Conservation (phyloP, 2,888 invertebrate genomes). For the Antheraea assamensis region DNA sequence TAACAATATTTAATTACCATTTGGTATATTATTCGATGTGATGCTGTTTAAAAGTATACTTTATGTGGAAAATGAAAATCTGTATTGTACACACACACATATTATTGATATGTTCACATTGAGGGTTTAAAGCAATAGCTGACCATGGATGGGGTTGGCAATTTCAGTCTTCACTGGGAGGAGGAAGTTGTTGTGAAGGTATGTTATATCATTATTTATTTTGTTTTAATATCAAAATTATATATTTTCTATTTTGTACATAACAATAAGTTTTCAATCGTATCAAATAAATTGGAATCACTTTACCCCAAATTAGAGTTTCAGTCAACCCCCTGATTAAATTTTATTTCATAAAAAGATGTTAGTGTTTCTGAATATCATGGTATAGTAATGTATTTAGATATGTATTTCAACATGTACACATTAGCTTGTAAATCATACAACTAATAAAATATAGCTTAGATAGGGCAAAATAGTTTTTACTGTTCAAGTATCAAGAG, state of each 20-base stretch:
- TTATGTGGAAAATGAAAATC: background rate
- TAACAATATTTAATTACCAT: background rate
- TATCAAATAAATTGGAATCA: too few relatives aligned
- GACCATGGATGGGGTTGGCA: slow-evolving; percentile 66
- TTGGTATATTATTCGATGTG: background rate
- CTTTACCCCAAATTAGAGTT: too few relatives aligned
- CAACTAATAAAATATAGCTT: too few relatives aligned
- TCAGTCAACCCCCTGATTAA: too few relatives aligned
- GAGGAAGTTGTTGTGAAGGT: slow-evolving; percentile 73
- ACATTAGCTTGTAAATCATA: too few relatives aligned
- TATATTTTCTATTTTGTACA: background rate
- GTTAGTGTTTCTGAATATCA: too few relatives aligned
- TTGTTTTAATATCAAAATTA: background rate
- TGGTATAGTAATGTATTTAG: too few relatives aligned
- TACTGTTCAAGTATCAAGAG: too few relatives aligned
- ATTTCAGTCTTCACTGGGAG: slow-evolving; percentile 75
- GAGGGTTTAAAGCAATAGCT: slow-evolving; percentile 22
- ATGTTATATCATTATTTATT: slow-evolving; percentile 19
- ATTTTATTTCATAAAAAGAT: too few relatives aligned
- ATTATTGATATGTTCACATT: slow-evolving; percentile 3
- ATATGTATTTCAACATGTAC: too few relatives aligned
- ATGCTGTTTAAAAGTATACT: background rate
- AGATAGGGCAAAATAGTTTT: too few relatives aligned
- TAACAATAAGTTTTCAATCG: too few relatives aligned
- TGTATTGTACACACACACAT: background rate